Percentiles rank a stretch among this genome's conserved stretches.
Conservation (phyloP, 92 coral and sea anemone species). For the Scolanthus callimorphus region DNA sequence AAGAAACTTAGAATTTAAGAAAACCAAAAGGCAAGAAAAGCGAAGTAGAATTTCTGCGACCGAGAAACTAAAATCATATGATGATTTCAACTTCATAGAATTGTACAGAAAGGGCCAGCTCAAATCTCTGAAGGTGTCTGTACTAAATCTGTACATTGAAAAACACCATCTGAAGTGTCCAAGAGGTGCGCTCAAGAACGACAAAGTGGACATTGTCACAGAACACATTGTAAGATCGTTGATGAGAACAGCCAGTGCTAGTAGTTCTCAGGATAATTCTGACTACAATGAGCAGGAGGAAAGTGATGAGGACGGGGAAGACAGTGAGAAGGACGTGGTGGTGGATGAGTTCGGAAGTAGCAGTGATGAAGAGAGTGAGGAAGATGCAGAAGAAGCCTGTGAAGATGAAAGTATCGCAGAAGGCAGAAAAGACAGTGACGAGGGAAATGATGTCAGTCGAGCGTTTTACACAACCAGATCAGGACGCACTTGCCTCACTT, state of each 20-base stretch:
- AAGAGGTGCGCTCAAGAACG: background rate
- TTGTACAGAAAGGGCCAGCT: slow-evolving; percentile 20
- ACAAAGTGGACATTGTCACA: background rate
- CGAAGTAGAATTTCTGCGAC: background rate
- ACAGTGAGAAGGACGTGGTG: background rate
- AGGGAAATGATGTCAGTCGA: slow-evolving; percentile 1
- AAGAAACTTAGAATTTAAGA: slow-evolving; percentile 14
- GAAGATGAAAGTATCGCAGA: background rate
- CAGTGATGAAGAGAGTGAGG: slow-evolving; percentile 1
- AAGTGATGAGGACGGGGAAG: background rate
- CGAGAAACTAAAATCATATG: background rate
- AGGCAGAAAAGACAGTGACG: slow-evolving; percentile 1
- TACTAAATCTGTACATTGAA: background rate
- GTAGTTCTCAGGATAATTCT: background rate
- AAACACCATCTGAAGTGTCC: background rate
- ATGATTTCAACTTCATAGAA: slow-evolving; percentile 29
- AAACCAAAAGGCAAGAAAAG: slow-evolving; percentile 7
- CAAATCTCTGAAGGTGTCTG: slow-evolving; percentile 17
- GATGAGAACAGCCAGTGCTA: background rate
- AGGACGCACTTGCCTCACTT: too few relatives aligned
- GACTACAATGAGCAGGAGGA: background rate
- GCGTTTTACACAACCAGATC: background rate
- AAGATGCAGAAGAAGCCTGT: slow-evolving; percentile 1
- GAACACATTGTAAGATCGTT: background rate
- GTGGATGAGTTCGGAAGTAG: slow-evolving; percentile 1